Percentiles rank a stretch among this genome's conserved stretches.
Evolutionary conservation across 1,140 invertebrate genomes (phyloP).

Genomic region (Oedothorax gibbosus): DNA sequence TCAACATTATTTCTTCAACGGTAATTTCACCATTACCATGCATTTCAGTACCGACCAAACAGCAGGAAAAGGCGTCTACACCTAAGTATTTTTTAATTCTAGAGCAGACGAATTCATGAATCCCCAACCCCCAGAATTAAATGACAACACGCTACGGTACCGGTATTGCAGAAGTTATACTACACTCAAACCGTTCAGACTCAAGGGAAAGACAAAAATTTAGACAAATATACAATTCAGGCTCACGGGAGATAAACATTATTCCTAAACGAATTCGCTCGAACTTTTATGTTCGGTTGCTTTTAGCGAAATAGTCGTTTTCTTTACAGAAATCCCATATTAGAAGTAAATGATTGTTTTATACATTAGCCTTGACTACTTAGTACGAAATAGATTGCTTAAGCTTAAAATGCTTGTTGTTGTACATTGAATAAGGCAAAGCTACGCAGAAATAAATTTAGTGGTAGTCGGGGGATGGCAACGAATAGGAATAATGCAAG

Average conservation of each 20-base stretch:
- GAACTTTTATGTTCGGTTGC: constrained; percentile 60
- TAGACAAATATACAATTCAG: constrained; percentile 56
- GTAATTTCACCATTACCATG: neutral
- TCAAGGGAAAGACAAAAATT: constrained; percentile 51
- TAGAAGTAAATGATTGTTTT: constrained; percentile 61
- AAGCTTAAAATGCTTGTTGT: constrained; percentile 33
- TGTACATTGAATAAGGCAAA: constrained; percentile 9
- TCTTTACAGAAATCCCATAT: constrained; percentile 51
- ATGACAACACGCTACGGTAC: neutral
- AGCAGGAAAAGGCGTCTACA: neutral
- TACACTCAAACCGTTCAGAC: constrained; percentile 39
- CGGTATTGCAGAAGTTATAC: constrained; percentile 39
- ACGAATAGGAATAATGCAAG: neutral
- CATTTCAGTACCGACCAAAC: too few species aligned
- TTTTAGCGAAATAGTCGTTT: constrained; percentile 57
- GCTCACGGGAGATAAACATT: constrained; percentile 60
- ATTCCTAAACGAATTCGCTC: constrained; percentile 57
- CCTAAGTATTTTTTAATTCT: constrained; percentile 54
- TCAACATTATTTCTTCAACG: neutral
- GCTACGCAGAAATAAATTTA: constrained; percentile 46
- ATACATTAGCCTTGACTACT: constrained; percentile 61
- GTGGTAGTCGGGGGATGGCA: neutral
- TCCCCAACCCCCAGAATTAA: neutral
- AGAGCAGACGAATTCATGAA: constrained; percentile 43
- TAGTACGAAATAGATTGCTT: constrained; percentile 58